Evolutionary conservation across 2,797 vertebrate genomes (phyloP), one percentile per base, ranked within the genome.

Genomic region (Ctenopoma kingsleyae): DNA sequence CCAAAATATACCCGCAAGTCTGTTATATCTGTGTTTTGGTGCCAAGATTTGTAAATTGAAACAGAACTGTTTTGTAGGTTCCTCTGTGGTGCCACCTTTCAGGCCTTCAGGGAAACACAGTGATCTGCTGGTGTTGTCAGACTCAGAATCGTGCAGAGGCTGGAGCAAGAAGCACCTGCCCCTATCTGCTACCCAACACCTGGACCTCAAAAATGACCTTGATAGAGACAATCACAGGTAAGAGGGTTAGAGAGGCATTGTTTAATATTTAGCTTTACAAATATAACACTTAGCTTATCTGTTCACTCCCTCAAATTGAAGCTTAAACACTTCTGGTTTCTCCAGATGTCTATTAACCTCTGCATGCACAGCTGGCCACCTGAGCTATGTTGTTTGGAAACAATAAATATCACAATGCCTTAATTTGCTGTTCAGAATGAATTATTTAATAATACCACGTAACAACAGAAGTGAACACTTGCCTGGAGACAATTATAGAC

Each of bases 221-320:
- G 94, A 97, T 76, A 88, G 69, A n/a, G 97, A 97, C 86, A 95
- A 98, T 57, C 88, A 91, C 91, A 97, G 95, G 98, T 98, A 84
- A 2, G 60, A 67, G 4, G 6, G 17, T 32, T 40, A 8, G 6
- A 1, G 4, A 27, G 13, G 16, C 6, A 30, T 30, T 30, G 5
- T 30, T 30, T 30, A 30, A 30, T 7, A 7, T 30, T 30, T 30
- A 30, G 27, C 27, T 19, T 44, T 44, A 44, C 43, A n/a, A 8
- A 43, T 43, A 7, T 43, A 6, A 44, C 7, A 19, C n/a, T 46
- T 20, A 8, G 2, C 20, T 52, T 20, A 5, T 36, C 1, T 20
- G 10, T 58, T 30, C 27, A 46, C 17, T 58, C 8, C 57, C n/a
- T 1, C 30, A 13, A 17, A 44, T 19, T 15, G 1, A 20, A 32